Evolutionary conservation across 2,113 vertebrate species (phyloP), one percentile per base, ranked within the genome.

Genomic region (Calyptommatus sinebrachiatus): DNA sequence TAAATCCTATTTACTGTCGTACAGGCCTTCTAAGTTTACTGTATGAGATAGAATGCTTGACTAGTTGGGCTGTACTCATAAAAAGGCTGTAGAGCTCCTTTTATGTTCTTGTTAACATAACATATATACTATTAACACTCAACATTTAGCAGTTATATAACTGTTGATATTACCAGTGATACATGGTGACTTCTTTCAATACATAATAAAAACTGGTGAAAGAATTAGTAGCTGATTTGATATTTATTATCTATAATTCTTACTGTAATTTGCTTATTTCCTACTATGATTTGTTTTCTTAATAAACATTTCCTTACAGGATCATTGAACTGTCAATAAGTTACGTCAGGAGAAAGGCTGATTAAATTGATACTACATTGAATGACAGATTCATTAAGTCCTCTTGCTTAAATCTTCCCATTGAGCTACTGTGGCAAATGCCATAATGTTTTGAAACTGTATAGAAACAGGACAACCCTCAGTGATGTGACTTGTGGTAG

Each of bases 161-260:
- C 67, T 26, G 21, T 8, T 26, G 21, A 24, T 66, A 74, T 48
- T 67, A 29, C 63, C 21, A 53, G 18, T 31, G 63, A 57, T 67
- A 62, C 9, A 18, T 62, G 24, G n/a, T 26, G 57, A 22, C 24
- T 75, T 7, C 12, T 7, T 22, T 46, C 10, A 45, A 24, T 24
- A 46, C 24, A 10, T 29, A n/a, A 14, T n/a, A 53, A 53, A 53
- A 53, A 14, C 50, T 10, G 9, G 29, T 26, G 60, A 24, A 60
- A 45, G 35, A 57, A 9, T 74, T 61, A 61, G 26, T 8, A 24
- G 9, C 45, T 20, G 7, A 24, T 11, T 4, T 70, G 14, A 41
- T 24, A 69, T 24, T 78, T 57, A 78, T 70, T 69, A 35, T 60
- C 16, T 53, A 20, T 69, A 31, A 69, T 78, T n/a, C 67, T 78